These are phyloP conservation scores for Pterostichus madidus DNA, from an alignment of 2,888 invertebrate species.

Conservation along the genomic window DNA sequence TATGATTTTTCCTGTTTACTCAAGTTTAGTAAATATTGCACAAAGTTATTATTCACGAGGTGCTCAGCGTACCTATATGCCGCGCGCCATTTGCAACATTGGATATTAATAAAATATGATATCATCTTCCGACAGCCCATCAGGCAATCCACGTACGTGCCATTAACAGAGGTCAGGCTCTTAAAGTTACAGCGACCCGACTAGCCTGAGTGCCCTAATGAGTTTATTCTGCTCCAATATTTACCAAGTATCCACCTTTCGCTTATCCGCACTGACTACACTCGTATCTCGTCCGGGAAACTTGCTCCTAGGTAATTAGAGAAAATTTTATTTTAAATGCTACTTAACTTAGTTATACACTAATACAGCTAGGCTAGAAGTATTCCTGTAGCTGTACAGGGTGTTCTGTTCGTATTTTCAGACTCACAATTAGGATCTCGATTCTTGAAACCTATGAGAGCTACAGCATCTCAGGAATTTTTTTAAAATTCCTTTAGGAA, in stretches of 20 bases:
- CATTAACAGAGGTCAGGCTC: constrained; percentile 60
- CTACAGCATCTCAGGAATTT: too few species aligned
- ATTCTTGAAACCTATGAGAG: neutral
- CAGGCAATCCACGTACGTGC: constrained; percentile 53
- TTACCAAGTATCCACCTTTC: constrained; percentile 49
- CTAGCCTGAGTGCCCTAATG: constrained; percentile 56
- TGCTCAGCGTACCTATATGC: constrained; percentile 18
- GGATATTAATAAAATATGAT: constrained; percentile 49
- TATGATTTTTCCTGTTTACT: too few species aligned
- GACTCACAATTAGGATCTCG: too few species aligned
- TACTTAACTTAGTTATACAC: neutral
- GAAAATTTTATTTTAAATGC: constrained; percentile 1
- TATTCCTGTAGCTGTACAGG: neutral
- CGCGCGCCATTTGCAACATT: constrained; percentile 21
- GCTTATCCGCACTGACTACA: constrained; percentile 36
- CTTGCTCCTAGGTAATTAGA: constrained; percentile 7
- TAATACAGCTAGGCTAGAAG: neutral
- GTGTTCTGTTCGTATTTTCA: too few species aligned
- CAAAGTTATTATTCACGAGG: neutral
- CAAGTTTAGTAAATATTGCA: too few species aligned
- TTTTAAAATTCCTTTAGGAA: too few species aligned
- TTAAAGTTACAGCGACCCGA: constrained; percentile 47
- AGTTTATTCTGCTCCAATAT: constrained; percentile 62
- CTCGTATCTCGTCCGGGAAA: constrained; percentile 11
- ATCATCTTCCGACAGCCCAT: constrained; percentile 23